These are phyloP conservation scores for Meloidogyne hapla DNA, from an alignment of 1,140 invertebrate genomes.

Conservation along the genomic window DNA sequence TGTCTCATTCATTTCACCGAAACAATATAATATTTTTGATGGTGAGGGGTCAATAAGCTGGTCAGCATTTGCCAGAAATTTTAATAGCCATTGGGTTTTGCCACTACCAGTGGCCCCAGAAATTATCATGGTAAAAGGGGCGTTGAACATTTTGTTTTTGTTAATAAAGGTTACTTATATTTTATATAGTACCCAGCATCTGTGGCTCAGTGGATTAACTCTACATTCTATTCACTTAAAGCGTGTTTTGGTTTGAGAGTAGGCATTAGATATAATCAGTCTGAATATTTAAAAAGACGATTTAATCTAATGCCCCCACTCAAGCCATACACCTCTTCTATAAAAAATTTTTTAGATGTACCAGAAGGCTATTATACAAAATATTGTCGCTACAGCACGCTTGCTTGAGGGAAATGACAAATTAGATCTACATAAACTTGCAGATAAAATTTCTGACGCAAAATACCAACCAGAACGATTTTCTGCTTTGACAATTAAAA, in stretches of 20 bases:
- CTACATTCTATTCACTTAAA: no score
- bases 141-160: background rate
- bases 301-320: no score
- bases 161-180: background rate
- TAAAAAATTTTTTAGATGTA: no score
- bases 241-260: no score
- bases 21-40: conserved; percentile 27
- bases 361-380: background rate
- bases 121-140: conserved; percentile 33
- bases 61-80: conserved; percentile 6
- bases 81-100: conserved; percentile 31
- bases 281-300: no score
- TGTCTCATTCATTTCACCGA: conserved; percentile 28
- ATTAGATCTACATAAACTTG: background rate
- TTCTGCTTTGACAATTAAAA: background rate
- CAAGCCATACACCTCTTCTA: no score
- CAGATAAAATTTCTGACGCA: background rate
- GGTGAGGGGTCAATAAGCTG: background rate
- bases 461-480: background rate
- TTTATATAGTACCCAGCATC: no score
- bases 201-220: no score
- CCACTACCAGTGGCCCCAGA: conserved; percentile 23
- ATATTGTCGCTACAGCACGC: background rate
- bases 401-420: no score
- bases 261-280: no score